Evolutionary conservation across 2,888 invertebrate species (phyloP).

Genomic region (Oxyteleia sp.): DNA sequence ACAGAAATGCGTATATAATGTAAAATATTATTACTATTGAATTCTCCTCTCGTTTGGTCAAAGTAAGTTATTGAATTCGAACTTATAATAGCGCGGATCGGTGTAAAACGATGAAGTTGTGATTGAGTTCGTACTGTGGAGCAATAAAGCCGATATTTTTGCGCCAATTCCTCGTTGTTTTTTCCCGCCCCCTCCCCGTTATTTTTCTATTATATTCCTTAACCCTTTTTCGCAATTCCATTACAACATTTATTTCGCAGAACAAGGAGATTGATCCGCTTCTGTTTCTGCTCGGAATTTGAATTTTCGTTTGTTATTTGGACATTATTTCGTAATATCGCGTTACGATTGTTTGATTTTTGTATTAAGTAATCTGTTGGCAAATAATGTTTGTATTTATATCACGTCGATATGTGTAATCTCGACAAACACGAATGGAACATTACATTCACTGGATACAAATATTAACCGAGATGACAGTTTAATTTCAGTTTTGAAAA

Average conservation of each 20-base stretch:
- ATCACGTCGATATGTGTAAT: slow-evolving; percentile 31
- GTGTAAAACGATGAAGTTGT: neutral
- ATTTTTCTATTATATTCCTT: neutral
- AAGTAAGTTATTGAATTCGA: neutral
- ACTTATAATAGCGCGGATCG: neutral
- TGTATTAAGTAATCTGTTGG: no score
- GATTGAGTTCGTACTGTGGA: neutral
- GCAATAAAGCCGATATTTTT: neutral
- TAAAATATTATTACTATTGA: no score
- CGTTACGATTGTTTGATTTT: no score
- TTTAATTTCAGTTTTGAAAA: slow-evolving; percentile 31
- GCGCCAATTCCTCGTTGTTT: neutral
- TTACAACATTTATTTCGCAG: neutral
- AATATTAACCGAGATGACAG: slow-evolving; percentile 25
- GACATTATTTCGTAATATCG: neutral
- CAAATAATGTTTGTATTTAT: no score
- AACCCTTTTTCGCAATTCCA: neutral
- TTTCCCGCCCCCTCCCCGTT: no score
- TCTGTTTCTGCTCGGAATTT: neutral
- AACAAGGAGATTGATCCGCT: slow-evolving; percentile 1
- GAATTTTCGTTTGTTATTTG: neutral
- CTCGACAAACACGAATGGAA: slow-evolving; percentile 17
- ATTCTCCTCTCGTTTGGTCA: neutral
- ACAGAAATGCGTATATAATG: no score
- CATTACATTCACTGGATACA: slow-evolving; percentile 16